These are phyloP conservation scores for Caenorhabditis panamensis DNA, from an alignment of 2,888 invertebrate genomes.

Conservation along the genomic window DNA sequence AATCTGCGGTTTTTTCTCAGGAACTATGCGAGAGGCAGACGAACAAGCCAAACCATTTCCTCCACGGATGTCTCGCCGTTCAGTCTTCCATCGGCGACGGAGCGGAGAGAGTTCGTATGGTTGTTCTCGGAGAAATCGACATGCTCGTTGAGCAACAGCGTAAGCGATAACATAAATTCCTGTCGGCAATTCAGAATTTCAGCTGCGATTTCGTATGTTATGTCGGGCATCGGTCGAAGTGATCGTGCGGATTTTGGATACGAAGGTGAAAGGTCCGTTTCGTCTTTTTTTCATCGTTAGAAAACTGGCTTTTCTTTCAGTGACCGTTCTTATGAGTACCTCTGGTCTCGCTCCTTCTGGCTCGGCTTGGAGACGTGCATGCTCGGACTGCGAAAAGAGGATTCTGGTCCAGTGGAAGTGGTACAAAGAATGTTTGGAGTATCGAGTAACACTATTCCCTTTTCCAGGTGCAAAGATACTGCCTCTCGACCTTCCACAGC, in stretches of 20 bases:
- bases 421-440: not conserved
- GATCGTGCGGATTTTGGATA: slow-evolving; percentile 5
- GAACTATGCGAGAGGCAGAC: not conserved
- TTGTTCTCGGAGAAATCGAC: slow-evolving; percentile 36
- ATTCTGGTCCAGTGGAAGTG: not conserved
- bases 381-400: slow-evolving; percentile 16
- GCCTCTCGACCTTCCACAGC: not conserved
- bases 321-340: slow-evolving; percentile 4
- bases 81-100: not conserved
- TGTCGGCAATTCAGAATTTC: not conserved
- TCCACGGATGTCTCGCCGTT: slow-evolving; percentile 16
- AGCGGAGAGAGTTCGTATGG: not conserved
- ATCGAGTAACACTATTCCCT: too few relatives aligned
- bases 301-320: slow-evolving; percentile 4
- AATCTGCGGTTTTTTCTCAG: slow-evolving; percentile 26
- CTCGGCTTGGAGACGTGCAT: slow-evolving; percentile 15
- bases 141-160: not conserved
- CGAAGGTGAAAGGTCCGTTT: slow-evolving; percentile 21
- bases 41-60: not conserved
- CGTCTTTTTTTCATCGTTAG: too few relatives aligned
- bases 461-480: slow-evolving; percentile 10
- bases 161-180: not conserved
- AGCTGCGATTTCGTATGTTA: slow-evolving; percentile 27
- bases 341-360: slow-evolving; percentile 50
- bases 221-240: slow-evolving; percentile 16